These are phyloP conservation scores for Clarias batrachus DNA, from an alignment of 2,113 vertebrate genomes.

Conservation along the genomic window DNA sequence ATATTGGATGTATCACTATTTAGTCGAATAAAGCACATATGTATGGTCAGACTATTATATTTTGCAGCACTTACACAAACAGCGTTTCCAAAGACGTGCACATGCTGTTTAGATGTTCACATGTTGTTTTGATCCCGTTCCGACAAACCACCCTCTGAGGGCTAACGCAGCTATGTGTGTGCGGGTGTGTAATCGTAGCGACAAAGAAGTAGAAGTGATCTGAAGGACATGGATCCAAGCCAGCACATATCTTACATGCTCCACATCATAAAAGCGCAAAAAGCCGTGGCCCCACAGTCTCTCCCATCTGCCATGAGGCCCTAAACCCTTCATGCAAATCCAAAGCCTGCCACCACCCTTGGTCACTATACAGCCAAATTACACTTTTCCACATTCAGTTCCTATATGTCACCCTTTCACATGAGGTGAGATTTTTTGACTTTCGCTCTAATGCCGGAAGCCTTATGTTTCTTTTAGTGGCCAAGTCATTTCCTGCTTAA, in stretches of 20 bases:
- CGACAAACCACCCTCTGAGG: constrained; percentile 60
- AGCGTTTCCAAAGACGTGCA: constrained; percentile 62
- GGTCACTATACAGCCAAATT: constrained; percentile 67
- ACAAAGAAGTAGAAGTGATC: constrained; percentile 59
- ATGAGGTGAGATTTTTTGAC: constrained; percentile 73
- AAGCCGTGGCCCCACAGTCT: constrained; percentile 59
- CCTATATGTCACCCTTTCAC: constrained; percentile 66
- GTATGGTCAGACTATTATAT: not conserved
- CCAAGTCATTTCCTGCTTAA: constrained; percentile 76
- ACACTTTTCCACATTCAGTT: constrained; percentile 69
- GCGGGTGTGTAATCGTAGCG: constrained; percentile 15
- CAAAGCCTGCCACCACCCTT: constrained; percentile 21
- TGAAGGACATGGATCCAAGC: constrained; percentile 75
- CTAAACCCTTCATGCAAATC: constrained; percentile 58
- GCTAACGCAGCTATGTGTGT: constrained; percentile 24
- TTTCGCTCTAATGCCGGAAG: constrained; percentile 65
- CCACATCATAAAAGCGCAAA: constrained; percentile 65
- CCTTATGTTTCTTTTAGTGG: constrained; percentile 66
- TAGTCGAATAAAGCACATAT: not conserved
- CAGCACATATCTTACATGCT: constrained; percentile 72
- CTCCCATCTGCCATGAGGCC: constrained; percentile 70
- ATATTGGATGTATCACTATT: not conserved
- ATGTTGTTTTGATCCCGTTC: constrained; percentile 71
- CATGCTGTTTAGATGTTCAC: constrained; percentile 36
- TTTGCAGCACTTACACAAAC: constrained; percentile 33